Percentiles rank a stretch among this genome's conserved stretches.
phyloP scores from a whole-genome alignment of 2,797 vertebrate genomes.

The Psittacula echo region DNA sequence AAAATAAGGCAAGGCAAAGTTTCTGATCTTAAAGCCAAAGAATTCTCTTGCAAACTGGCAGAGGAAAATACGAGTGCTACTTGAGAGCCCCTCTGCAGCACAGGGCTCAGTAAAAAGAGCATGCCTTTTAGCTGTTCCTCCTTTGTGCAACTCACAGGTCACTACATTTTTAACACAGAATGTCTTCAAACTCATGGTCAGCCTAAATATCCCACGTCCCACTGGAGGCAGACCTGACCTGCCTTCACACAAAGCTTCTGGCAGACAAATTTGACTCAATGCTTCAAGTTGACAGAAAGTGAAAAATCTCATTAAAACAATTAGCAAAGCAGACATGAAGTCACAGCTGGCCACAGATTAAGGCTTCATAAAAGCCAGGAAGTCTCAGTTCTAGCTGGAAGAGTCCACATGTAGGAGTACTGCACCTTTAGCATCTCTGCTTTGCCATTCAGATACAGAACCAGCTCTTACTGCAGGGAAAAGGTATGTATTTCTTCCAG shows the following conservation, averaged over 20 bases:
- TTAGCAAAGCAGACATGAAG: neutral
- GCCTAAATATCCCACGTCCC: neutral
- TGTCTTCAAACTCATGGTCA: neutral
- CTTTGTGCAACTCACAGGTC: neutral
- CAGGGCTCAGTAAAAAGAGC: neutral
- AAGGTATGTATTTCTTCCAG: neutral
- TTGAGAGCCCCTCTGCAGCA: neutral
- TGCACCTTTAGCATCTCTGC: neutral
- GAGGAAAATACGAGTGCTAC: neutral
- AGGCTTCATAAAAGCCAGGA: neutral
- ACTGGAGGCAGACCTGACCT: neutral
- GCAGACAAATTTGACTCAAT: neutral
- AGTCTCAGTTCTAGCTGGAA: neutral
- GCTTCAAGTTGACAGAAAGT: neutral
- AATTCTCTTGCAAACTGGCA: neutral
- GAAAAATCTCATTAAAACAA: neutral
- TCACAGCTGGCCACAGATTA: neutral
- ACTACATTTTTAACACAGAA: neutral
- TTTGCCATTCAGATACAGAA: neutral
- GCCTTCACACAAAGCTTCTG: neutral
- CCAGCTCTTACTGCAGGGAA: neutral
- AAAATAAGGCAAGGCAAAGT: neutral
- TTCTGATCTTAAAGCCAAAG: neutral
- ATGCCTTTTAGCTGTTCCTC: neutral
- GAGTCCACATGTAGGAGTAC: neutral